Conservation (phyloP, 1,140 invertebrate species). For the Liolophura sinensis region DNA sequence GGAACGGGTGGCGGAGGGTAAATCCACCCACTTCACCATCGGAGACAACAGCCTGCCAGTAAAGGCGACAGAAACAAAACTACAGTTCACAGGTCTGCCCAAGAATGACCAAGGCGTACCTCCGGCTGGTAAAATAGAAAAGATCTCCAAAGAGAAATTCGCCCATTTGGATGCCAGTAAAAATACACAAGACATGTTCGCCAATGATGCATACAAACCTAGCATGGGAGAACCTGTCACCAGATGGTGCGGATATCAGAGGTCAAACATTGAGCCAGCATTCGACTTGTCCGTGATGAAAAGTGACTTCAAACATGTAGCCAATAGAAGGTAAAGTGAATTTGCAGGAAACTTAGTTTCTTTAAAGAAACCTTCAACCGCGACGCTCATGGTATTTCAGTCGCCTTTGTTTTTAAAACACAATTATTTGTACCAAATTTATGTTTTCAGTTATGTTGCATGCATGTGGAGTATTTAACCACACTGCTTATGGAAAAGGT, state of each 20-base stretch:
- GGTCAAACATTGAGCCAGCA: slow-evolving; percentile 12
- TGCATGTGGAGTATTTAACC: too few relatives aligned
- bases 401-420: too few relatives aligned
- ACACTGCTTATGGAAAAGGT: too few relatives aligned
- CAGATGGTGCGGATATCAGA: slow-evolving; percentile 19
- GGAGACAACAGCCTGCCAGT: slow-evolving; percentile 30
- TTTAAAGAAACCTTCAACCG: too few relatives aligned
- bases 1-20: slow-evolving; percentile 21
- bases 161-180: slow-evolving; percentile 26
- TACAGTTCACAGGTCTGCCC: slow-evolving; percentile 27
- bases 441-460: too few relatives aligned
- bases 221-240: slow-evolving; percentile 27
- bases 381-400: too few relatives aligned
- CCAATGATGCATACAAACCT: slow-evolving; percentile 27
- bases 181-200: slow-evolving; percentile 31
- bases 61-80: slow-evolving; percentile 25
- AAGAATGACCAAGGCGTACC: slow-evolving; percentile 25
- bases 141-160: slow-evolving; percentile 17
- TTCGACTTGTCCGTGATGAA: slow-evolving; percentile 38
- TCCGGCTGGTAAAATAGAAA: slow-evolving; percentile 33
- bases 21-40: slow-evolving; percentile 34
- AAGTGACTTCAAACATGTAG: slow-evolving; percentile 29
- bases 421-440: too few relatives aligned
- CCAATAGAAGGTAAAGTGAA: slow-evolving; percentile 19
- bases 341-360: too few relatives aligned